Base-by-base conservation (phyloP, 2,797 vertebrate species). In the Cryptoblepharus egeriae region DNA sequence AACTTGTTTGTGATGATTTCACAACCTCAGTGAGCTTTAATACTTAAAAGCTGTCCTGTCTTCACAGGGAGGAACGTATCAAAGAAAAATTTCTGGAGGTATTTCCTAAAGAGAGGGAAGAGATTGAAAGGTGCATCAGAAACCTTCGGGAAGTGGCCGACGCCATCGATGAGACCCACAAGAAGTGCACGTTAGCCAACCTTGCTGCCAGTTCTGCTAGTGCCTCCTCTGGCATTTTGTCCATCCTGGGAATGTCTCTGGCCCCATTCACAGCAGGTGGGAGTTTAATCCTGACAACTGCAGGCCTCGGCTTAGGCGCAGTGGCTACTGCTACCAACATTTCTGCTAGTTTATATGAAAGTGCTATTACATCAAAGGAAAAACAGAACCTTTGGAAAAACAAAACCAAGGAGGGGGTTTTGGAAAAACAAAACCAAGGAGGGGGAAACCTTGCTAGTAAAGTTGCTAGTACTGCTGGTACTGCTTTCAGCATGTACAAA, bases 241-340 rank as follows among this genome's bases (percentile, higher is more conserved):
- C 37, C 37, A 1, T 89, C 45, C 5, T 87, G 64, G 91, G 91
- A 2, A 60, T 89, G 6, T 64, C 18, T 13, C 61, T 92, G 0
- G 71, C 71, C 12, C 85, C 84, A 0, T 16, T 11, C 2, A 87
- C 87, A 3, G 64, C 26, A 1, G 86, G 84, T 10, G 83, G 70
- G 12, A 93, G 90, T 64, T 75, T 91, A 61, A 0, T 75, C 6
- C 71, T 92, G 42, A 67, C 72, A 0, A 13, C 24, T 1, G 52
- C 58, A 2, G 45, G 85, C 1, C 9, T 37, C 1, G 26, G 57
- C 4, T 22, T 92, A n/a, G 82, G 67, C 24, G 9, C 57, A 5
- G 57, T 5, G 1, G 73, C 82, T 0, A 22, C n/a, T 2, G 10
- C 58, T 30, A 3, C 82, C 45, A 26, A 30, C 15, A 1, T 65